Base-by-base conservation (phyloP, 2,888 invertebrate genomes). In the Lysandra coridon region DNA sequence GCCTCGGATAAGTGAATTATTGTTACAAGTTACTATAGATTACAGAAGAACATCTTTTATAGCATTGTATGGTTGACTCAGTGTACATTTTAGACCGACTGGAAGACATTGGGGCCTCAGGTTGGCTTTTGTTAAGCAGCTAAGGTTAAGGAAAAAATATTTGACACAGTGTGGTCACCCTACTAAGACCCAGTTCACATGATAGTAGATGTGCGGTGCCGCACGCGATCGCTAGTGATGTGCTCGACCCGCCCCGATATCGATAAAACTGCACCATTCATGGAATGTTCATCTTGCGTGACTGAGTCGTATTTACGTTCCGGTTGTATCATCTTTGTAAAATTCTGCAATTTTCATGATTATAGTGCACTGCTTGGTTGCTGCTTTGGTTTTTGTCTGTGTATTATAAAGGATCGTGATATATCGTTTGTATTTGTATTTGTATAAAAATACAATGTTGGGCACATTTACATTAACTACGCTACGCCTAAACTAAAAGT, bases 161-260 rank as follows among this genome's bases (percentile, higher is more conserved):
- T 40, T 40, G 40, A 5, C 5, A 5, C 5, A 53, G 0, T 53
- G 53, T 53, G 87, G 90, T 82, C 80, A 84, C 85, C 78, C 73
- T 80, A 84, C 57, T 77, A 83, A 83, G 84, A 85, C 83, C 84
- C 84, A 84, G 87, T 90, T 88, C 89, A 89, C 82, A 90, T 88
- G 84, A 84, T 88, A 92, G 90, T 85, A 86, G 88, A 91, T 91
- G 91, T 87, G 86, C 87, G 82, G 80, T 81, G 78, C 81, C 81
- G 85, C 92, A 93, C 94, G 93, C 93, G 92, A 93, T 88, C 84
- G 85, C 88, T 93, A 93, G 93, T 91, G 93, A 88, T 93, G 94
- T 88, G 83, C 88, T 84, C 79, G 81, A 77, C 62, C 23, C 62
- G 3, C 23, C 12, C 2, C 23, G 76, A 78, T 90, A 92, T 92